Conservation (phyloP, 2,113 vertebrate species). For the Ardeotis arabs region DNA sequence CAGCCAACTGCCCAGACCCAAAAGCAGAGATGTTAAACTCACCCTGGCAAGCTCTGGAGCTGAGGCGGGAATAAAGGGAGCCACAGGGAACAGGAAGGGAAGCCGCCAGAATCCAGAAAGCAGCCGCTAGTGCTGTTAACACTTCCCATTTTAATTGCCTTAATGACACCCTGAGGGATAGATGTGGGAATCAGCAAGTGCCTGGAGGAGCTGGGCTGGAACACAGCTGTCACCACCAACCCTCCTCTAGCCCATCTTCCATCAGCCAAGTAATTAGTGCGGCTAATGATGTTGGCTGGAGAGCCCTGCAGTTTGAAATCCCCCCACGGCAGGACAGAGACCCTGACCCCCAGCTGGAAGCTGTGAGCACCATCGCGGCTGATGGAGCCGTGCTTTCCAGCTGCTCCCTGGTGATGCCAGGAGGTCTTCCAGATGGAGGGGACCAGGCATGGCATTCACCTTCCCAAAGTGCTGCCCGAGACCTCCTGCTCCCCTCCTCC, state of each 20-base stretch:
- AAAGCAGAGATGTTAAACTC: background rate
- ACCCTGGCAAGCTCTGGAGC: background rate
- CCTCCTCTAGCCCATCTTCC: background rate
- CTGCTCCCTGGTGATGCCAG: background rate
- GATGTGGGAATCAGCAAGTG: background rate
- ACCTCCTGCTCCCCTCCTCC: background rate
- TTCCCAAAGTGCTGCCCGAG: background rate
- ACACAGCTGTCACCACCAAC: conserved; percentile 17
- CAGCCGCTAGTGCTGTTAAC: background rate
- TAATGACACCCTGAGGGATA: conserved; percentile 40
- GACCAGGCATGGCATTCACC: background rate
- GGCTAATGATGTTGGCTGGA: background rate
- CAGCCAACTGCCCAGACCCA: background rate
- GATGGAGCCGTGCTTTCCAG: background rate
- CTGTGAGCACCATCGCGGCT: rapidly evolving
- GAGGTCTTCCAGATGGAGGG: background rate
- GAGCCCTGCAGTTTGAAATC: background rate
- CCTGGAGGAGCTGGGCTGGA: background rate
- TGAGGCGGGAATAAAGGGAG: background rate
- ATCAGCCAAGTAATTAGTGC: conserved; percentile 29
- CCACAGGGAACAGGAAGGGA: background rate
- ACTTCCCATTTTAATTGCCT: conserved; percentile 50
- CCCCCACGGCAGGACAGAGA: background rate
- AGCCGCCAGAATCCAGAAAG: background rate
- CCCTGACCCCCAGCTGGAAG: background rate